Evolutionary conservation across 1,140 invertebrate species (phyloP).

Genomic region (Cydia strobilella): DNA sequence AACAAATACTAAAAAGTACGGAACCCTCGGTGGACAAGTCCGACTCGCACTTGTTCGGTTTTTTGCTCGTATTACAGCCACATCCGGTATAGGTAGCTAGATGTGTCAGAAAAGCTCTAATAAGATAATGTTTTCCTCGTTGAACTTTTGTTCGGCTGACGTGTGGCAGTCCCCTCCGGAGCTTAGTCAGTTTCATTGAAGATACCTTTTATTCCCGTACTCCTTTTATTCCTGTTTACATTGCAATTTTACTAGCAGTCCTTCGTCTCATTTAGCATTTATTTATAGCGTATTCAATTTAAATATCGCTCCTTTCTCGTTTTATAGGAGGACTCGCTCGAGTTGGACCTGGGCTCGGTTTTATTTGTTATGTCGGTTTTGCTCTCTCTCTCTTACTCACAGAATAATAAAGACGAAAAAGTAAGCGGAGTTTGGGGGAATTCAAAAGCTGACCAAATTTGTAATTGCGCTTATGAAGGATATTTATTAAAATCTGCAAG

Average conservation of each 20-base stretch:
- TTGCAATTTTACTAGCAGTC: conserved; percentile 71
- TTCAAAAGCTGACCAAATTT: neutral
- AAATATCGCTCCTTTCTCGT: conserved; percentile 70
- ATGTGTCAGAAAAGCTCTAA: neutral
- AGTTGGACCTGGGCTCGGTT: conserved; percentile 60
- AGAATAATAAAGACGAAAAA: neutral
- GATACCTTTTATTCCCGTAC: conserved; percentile 54
- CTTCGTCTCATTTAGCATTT: conserved; percentile 77
- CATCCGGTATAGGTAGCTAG: too few species aligned
- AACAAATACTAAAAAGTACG: too few species aligned
- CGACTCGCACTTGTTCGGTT: too few species aligned
- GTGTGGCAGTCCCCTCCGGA: conserved; percentile 39
- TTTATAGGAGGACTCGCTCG: conserved; percentile 69
- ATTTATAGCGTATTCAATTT: conserved; percentile 77
- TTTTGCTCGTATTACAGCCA: too few species aligned
- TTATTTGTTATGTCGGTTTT: conserved; percentile 71
- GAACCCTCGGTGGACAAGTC: too few species aligned
- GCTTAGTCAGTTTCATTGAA: conserved; percentile 65
- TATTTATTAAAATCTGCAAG: conserved; percentile 3
- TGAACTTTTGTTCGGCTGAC: neutral
- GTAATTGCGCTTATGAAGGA: neutral
- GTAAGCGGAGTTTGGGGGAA: neutral
- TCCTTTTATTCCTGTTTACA: conserved; percentile 74
- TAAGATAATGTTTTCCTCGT: neutral
- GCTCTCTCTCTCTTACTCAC: too few species aligned